Evolutionary conservation across 2,888 invertebrate species (phyloP).

Genomic region (Mayetiola destructor): DNA sequence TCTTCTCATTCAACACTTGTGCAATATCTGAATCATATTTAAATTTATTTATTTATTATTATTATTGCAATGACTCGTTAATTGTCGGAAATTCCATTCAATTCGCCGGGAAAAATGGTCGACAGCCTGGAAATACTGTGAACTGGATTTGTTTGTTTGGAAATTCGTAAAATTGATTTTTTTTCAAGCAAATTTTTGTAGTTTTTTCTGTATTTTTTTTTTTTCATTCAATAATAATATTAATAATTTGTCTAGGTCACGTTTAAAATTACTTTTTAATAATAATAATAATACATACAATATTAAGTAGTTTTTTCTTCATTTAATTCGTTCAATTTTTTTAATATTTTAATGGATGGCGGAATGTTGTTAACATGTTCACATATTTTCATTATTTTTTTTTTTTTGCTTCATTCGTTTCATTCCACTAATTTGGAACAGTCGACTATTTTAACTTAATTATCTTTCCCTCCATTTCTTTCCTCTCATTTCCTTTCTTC

Average conservation of each 20-base stretch:
- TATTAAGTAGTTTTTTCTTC: neutral
- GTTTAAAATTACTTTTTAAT: neutral
- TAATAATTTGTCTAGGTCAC: neutral
- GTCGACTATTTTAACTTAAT: neutral
- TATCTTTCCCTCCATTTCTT: neutral
- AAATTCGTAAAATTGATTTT: neutral
- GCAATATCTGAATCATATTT: too few relatives aligned
- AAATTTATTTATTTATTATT: too few relatives aligned
- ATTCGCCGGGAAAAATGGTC: too few relatives aligned
- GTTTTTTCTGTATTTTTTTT: neutral
- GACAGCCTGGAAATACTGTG: too few relatives aligned
- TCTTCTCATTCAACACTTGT: too few relatives aligned
- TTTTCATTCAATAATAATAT: neutral
- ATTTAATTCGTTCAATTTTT: neutral
- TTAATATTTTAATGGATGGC: slow-evolving; percentile 9
- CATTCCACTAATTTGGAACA: neutral
- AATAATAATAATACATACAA: neutral
- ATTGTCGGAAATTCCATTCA: too few relatives aligned
- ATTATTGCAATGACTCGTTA: too few relatives aligned
- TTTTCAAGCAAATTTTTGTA: neutral
- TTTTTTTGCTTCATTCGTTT: neutral
- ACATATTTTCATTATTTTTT: neutral
- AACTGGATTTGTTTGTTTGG: too few relatives aligned
- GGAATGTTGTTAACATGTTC: slow-evolving; percentile 8
- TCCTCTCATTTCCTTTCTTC: neutral